Percentiles rank a stretch among this genome's conserved stretches.
Conservation (phyloP, 1,140 invertebrate species). For the Aphaenogaster rudis region DNA sequence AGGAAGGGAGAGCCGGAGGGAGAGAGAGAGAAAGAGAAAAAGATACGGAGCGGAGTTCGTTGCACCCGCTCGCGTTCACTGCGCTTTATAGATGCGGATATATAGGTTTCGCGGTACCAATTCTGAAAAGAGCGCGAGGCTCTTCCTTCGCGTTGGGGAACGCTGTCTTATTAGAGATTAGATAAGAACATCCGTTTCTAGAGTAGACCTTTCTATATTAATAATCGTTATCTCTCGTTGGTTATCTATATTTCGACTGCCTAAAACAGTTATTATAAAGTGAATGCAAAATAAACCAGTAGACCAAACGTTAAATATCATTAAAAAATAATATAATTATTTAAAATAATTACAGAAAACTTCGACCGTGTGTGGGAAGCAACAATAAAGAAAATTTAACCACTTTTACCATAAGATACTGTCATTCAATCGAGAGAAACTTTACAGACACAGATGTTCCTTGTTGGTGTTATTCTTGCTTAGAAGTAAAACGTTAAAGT, state of each 20-base stretch:
- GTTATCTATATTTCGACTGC: not conserved
- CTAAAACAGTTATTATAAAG: not conserved
- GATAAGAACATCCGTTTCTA: slow-evolving; percentile 19
- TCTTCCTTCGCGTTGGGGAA: slow-evolving; percentile 33
- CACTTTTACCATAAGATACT: not conserved
- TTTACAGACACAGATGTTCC: not conserved
- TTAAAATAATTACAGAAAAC: not conserved
- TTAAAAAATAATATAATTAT: not conserved
- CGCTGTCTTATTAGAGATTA: slow-evolving; percentile 8
- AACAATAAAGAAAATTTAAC: not conserved
- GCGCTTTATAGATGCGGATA: slow-evolving; percentile 82
- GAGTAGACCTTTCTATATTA: not conserved
- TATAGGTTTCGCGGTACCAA: slow-evolving; percentile 79
- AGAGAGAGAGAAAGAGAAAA: slow-evolving; percentile 46
- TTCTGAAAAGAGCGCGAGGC: slow-evolving; percentile 70
- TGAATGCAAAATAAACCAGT: not conserved
- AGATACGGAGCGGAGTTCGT: slow-evolving; percentile 79
- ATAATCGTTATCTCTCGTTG: not conserved
- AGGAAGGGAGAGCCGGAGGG: slow-evolving; percentile 58
- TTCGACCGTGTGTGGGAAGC: not conserved
- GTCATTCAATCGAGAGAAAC: not conserved
- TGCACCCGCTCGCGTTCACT: slow-evolving; percentile 84
- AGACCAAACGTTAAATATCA: not conserved
- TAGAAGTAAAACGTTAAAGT: not conserved
- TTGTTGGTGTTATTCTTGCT: not conserved